phyloP scores from a whole-genome alignment of 1,140 invertebrate species.

The Lethocerus indicus region DNA sequence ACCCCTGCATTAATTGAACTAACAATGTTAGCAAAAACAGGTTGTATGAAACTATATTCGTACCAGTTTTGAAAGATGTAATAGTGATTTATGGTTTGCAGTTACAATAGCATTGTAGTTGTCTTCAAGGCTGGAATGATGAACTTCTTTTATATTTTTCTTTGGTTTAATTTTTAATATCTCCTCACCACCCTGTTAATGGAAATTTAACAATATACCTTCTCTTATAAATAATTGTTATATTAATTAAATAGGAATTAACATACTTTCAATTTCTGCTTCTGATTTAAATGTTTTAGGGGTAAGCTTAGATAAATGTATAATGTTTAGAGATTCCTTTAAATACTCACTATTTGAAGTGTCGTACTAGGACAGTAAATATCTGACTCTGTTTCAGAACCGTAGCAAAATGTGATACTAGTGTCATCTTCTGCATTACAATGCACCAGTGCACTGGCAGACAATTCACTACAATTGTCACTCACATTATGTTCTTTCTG shows the following conservation, averaged over 20 bases:
- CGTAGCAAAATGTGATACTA: constrained; percentile 43
- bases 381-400: constrained; percentile 63
- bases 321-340: constrained; percentile 15
- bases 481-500: neutral
- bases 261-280: no score
- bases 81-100: constrained; percentile 73
- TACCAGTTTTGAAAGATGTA: constrained; percentile 69
- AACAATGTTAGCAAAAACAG: neutral
- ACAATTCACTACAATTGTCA: constrained; percentile 4
- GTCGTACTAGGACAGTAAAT: constrained; percentile 58
- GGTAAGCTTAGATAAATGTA: neutral
- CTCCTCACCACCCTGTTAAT: constrained; percentile 6
- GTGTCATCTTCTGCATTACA: constrained; percentile 14
- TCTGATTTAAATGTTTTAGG: neutral
- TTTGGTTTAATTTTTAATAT: constrained; percentile 10
- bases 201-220: no score
- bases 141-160: constrained; percentile 54
- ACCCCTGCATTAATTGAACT: no score
- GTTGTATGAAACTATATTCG: constrained; percentile 11
- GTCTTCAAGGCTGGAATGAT: constrained; percentile 67
- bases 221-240: no score
- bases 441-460: constrained; percentile 12
- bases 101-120: constrained; percentile 75
- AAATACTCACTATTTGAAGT: constrained; percentile 30
- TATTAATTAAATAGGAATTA: no score